A percentile compares a stretch with the other conserved stretches of the same genome.
phyloP scores from a whole-genome alignment of 2,113 vertebrate genomes.

The Neotoma lepida region DNA sequence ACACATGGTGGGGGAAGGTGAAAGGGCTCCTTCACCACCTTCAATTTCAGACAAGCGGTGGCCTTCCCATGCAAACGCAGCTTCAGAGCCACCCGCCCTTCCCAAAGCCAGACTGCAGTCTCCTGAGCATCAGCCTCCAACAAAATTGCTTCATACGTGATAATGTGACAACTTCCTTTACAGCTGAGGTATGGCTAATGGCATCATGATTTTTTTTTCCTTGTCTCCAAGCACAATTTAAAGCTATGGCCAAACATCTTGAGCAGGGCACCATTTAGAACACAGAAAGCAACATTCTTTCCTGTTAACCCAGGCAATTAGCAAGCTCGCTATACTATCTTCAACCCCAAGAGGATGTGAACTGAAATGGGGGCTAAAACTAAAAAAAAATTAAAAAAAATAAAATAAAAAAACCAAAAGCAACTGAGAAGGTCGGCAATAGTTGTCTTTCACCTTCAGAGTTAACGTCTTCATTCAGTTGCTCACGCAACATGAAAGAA shows the following conservation, averaged over 20 bases:
- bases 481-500: not conserved
- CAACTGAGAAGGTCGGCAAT: not conserved
- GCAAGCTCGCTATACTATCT: not conserved
- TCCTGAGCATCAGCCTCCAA: not conserved
- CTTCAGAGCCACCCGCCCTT: not conserved
- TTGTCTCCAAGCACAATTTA: not conserved
- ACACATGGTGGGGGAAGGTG: not conserved
- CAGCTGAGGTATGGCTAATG: not conserved
- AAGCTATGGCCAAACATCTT: not conserved
- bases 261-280: not conserved
- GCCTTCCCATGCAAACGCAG: not conserved
- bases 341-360: not conserved
- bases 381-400: no score
- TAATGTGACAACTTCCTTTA: no score
- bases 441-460: not conserved
- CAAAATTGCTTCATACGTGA: not conserved
- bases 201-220: not conserved
- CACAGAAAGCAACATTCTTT: not conserved
- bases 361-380: not conserved
- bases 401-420: not conserved
- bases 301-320: not conserved
- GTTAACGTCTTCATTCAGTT: not conserved
- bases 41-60: not conserved
- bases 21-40: not conserved
- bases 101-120: not conserved